These are phyloP conservation scores for Melanaphis sacchari DNA, from an alignment of 1,140 invertebrate genomes.

Conservation along the genomic window DNA sequence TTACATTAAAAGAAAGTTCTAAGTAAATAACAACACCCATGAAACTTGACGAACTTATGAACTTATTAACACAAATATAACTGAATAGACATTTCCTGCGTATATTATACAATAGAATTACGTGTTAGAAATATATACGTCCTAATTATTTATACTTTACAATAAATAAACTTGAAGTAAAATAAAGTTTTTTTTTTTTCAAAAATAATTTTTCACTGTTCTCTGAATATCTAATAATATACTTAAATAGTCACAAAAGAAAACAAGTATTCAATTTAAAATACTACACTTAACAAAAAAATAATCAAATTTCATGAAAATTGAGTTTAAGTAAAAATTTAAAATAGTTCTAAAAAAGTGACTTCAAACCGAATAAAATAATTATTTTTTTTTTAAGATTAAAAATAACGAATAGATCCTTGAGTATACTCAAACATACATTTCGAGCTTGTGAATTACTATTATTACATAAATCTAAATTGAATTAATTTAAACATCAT, in stretches of 20 bases:
- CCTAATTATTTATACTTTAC: slow-evolving; percentile 7
- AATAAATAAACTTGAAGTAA: slow-evolving; percentile 8
- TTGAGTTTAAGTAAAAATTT: not conserved
- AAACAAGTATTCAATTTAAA: not conserved
- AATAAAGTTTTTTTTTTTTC: not conserved
- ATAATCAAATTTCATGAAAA: not conserved
- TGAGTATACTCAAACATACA: not conserved
- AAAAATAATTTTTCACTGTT: slow-evolving; percentile 1
- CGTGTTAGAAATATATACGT: slow-evolving; percentile 29
- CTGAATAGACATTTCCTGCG: not conserved
- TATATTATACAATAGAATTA: slow-evolving; percentile 15
- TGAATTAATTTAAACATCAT: not conserved
- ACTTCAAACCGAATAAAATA: not conserved
- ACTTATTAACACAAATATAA: slow-evolving; percentile 31
- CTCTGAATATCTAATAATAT: not conserved
- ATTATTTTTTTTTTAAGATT: too few species aligned
- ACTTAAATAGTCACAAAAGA: not conserved
- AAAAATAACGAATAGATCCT: not conserved
- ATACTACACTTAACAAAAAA: not conserved
- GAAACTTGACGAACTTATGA: not conserved
- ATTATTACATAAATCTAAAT: too few species aligned
- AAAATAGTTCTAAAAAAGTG: not conserved
- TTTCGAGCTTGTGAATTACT: not conserved
- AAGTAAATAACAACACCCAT: not conserved
- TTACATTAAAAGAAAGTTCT: not conserved